Evolutionary conservation across 2,113 vertebrate species (phyloP), one percentile per base, ranked within the genome.

Genomic region (Pipa parva): DNA sequence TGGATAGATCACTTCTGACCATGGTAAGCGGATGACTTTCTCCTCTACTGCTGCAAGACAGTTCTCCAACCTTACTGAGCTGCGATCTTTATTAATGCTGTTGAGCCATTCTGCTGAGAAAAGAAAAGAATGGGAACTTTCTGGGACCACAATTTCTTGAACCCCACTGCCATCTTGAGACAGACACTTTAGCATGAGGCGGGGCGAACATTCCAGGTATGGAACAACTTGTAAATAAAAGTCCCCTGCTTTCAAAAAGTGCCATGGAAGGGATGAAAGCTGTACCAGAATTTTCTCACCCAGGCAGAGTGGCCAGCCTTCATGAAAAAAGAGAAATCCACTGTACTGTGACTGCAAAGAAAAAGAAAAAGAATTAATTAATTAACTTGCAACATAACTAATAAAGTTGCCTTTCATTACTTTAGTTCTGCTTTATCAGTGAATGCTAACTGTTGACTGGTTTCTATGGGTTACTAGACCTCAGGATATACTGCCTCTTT

Each of bases 201-300:
- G 86, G 7, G 93, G 91, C 62, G 90, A 88, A 45, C 91, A 90
- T 0, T 90, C 91, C 13, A 89, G 89, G 51, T 92, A 93, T 59
- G 93, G 93, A 33, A 93, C 91, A 72, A 96, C 90, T 79, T 95
- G 93, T 46, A 96, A 85, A 82, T 96, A 96, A 87, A 96, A 96
- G 83, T 96, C 93, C 15, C 91, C 92, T 0, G 88, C 84, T 57
- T 86, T 86, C 63, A 96, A 84, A 51, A 89, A 86, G 82, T 92
- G 88, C 93, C 93, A 95, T 72, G 94, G 92, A 59, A 96, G 72
- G 7, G 93, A 91, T 21, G 92, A 90, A 20, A 96, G 85, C 68
- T 96, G 93, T 2, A 96, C 89, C 1, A 94, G 89, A 50, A 96
- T 90, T 71, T 91, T 91, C 42, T 83, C 82, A 0, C 77, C 87